Percentiles rank a stretch among this genome's conserved stretches.
phyloP scores from a whole-genome alignment of 2,888 invertebrate species.

The Myopa tessellatipennis region DNA sequence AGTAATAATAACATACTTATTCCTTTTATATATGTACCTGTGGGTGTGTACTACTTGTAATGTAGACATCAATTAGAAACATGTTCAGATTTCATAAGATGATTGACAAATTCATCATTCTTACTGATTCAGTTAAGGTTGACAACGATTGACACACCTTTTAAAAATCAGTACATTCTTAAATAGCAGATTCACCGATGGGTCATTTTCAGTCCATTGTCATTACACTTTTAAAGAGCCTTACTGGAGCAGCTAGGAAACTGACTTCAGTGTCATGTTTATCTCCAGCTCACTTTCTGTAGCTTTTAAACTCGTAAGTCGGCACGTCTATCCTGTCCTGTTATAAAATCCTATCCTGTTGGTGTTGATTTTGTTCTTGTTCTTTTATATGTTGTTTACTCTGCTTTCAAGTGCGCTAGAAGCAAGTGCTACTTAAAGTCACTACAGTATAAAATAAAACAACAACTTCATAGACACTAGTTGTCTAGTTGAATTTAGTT shows the following conservation, averaged over 20 bases:
- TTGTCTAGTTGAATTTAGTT: slow-evolving; percentile 8
- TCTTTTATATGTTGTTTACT: slow-evolving; percentile 1
- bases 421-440: slow-evolving; percentile 33
- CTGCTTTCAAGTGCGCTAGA: neutral
- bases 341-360: neutral
- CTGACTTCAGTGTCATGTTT: slow-evolving; percentile 25
- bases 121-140: no score
- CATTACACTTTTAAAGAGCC: no score
- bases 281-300: slow-evolving; percentile 22
- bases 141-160: no score
- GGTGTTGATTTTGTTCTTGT: slow-evolving; percentile 16
- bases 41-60: no score
- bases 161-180: no score
- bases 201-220: no score
- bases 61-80: no score
- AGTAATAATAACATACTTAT: no score
- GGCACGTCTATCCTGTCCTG: neutral
- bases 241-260: neutral
- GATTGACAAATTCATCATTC: no score
- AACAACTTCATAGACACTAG: neutral
- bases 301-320: neutral
- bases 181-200: no score
- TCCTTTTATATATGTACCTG: no score
- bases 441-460: neutral
- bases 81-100: no score